Evolutionary conservation across 2,888 invertebrate species (phyloP), one percentile per base, ranked within the genome.

Genomic region (Nymphalis polychloros): DNA sequence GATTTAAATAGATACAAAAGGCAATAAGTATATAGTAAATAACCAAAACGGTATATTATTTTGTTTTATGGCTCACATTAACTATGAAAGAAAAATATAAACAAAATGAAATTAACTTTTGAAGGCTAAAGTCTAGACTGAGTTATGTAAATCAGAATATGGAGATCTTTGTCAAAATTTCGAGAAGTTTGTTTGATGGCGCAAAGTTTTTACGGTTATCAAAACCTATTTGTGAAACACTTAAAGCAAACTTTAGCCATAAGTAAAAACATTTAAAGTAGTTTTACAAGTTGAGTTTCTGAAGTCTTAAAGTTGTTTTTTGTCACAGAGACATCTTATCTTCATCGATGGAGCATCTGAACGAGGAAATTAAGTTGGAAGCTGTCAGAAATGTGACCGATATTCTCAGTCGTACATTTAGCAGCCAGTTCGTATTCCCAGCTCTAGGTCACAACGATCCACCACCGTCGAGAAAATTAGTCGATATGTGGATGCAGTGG

Each of bases 371-470:
- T 76, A 95, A 96, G 77, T 90, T 96, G 79, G 95, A 95, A 79
- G 95, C 96, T 59, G 94, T 97, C 71, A 94, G 96, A 78, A 97
- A 97, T 85, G 94, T 97, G 72, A 97, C 97, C 1, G 95, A 96
- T 72, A 93, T 97, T 72, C 93, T 98, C 74, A 94, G 95, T 73
- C 94, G 95, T 79, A 97, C 97, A 52, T 97, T 97, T 89, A 96
- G 96, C 78, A 96, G 96, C 73, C 96, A 97, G 86, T 97, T 97
- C 83, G 97, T 98, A 69, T 97, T 97, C 86, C 98, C 98, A 52
- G 97, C 97, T 1, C 88, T 98, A 75, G 98, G 98, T 2, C 97
- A 98, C 88, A 97, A 97, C 84, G 98, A 98, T 83, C 96, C 96
- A 59, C 94, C 93, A 63, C 94, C 94, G 75, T 94, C 94, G 63